Percentiles rank a stretch among this genome's conserved stretches.
Evolutionary conservation across 2,888 invertebrate genomes (phyloP).

Genomic region (Pandemis corylana): DNA sequence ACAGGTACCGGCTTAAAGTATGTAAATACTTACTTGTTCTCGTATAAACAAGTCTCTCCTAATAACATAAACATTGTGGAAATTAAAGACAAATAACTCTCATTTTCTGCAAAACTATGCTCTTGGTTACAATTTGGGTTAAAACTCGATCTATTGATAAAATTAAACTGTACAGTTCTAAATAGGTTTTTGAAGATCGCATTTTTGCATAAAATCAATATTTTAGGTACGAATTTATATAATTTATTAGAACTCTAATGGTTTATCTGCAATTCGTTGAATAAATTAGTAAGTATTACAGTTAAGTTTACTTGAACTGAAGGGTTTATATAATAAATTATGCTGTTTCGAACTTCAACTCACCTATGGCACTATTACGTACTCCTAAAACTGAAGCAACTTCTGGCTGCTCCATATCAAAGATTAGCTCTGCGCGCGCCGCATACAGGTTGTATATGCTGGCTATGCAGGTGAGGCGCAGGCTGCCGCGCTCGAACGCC

Average conservation of each 20-base stretch:
- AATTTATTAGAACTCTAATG: neutral
- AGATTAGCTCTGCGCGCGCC: conserved; percentile 85
- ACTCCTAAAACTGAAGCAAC: conserved; percentile 91
- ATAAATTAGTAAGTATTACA: conserved; percentile 4
- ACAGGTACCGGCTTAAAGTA: neutral
- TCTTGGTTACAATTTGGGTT: conserved; percentile 1
- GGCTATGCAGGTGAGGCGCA: conserved; percentile 88
- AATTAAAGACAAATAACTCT: conserved; percentile 31
- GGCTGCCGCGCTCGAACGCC: conserved; percentile 87
- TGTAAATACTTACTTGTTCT: conserved; percentile 7
- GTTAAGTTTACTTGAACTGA: neutral
- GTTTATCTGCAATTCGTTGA: neutral
- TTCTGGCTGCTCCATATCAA: conserved; percentile 90
- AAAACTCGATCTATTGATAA: conserved; percentile 11
- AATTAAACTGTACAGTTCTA: neutral
- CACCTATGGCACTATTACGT: conserved; percentile 85
- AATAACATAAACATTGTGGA: conserved; percentile 28
- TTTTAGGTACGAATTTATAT: neutral
- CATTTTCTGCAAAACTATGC: conserved; percentile 2
- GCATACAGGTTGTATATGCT: conserved; percentile 88
- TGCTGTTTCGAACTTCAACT: conserved; percentile 49
- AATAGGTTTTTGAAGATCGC: conserved; percentile 14
- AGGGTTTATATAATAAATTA: neutral
- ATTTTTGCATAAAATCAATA: neutral
- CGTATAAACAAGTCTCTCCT: conserved; percentile 1